Base-by-base conservation (phyloP, 2,888 invertebrate genomes). In the Clistopyga incitator region DNA sequence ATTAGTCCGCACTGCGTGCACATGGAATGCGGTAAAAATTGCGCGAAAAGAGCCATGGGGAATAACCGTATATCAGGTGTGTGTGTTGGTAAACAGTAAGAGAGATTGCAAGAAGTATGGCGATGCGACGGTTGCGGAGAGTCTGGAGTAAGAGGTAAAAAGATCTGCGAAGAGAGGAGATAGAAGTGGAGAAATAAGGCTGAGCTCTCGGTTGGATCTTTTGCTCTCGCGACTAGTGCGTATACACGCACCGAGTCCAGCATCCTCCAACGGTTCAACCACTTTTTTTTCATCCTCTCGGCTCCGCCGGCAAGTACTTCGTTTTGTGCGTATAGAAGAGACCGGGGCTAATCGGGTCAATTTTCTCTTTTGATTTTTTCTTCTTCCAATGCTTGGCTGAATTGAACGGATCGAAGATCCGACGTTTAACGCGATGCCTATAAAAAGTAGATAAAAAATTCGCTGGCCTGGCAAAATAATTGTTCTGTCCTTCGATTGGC, bases 201-300 rank as follows among this genome's bases (percentile, higher is more conserved):
- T 78, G 34, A 61, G 29, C 18, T 42, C 59, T 38, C n/a, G 8
- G 56, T 25, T 42, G 71, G 18, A 25, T 78, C 78, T 70, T 61
- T 59, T 15, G 34, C 29, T 45, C 56, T 45, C 47, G 56, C 59
- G 47, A 38, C 59, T 50, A 45, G 52, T 52, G 50, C 61, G 42
- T 71, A 78, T 42, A 56, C 23, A 56, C 42, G 23, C 52, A 23
- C 61, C 13, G 29, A 25, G 38, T 61, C 18, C 61, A 64, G 61
- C 71, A 78, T 71, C 47, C 61, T 75, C 80, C 47, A 85, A 85
- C 85, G 85, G 83, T 81, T 81, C 78, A 80, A 78, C 81, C 74
- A 71, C 80, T 64, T 70, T 42, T 78, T 78, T 64, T 70, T 20
- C 34, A 45, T 77, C 67, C 38, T 77, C 67, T 25, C 56, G 56